Base-by-base conservation (phyloP, 2,888 invertebrate species). In the Xanthia icteritia region DNA sequence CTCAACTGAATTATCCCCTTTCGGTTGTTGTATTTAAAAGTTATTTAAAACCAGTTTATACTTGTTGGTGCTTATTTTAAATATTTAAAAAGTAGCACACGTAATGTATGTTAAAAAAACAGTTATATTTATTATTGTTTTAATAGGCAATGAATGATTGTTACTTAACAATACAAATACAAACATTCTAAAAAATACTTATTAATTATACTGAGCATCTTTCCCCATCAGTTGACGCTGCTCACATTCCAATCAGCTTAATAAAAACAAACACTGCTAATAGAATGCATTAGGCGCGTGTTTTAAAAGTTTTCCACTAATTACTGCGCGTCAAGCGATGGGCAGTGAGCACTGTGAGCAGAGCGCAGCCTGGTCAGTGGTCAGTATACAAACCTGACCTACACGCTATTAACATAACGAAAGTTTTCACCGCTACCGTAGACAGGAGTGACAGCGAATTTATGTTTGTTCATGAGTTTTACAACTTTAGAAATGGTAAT, bases 401-500 rank as follows among this genome's bases (percentile, higher is more conserved):
- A 81, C 71, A 71, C 45, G 36, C n/a, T n/a, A 77, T 85, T 81
- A 85, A 51, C 87, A 85, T 87, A 87, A 72, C 42, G 84, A 84
- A 84, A 84, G 87, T 87, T 76, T 83, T 72, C n/a, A n/a, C 74
- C 60, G 23, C 31, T 20, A 42, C 13, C 20, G 69, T 8, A 51
- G 13, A 45, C 11, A 39, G 20, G 23, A 65, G 73, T 42, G 66
- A 23, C 11, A 56, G 75, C 71, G 67, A 23, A 39, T 15, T 45
- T 15, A 58, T 17, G 6, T 27, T 67, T 31, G 20, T 36, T 36
- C 17, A 31, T 23, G 23, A 58, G 15, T n/a, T 15, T 51, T 8
- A 51, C 39, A 5, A 23, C 27, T 58, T 48, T 23, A 23, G 27
- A 72, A 36, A 75, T 45, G 11, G 17, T 27, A 31, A 17, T n/a